Percentiles rank a stretch among this genome's conserved stretches.
phyloP scores from a whole-genome alignment of 2,113 vertebrate genomes.

The Salvelinus alpinus region DNA sequence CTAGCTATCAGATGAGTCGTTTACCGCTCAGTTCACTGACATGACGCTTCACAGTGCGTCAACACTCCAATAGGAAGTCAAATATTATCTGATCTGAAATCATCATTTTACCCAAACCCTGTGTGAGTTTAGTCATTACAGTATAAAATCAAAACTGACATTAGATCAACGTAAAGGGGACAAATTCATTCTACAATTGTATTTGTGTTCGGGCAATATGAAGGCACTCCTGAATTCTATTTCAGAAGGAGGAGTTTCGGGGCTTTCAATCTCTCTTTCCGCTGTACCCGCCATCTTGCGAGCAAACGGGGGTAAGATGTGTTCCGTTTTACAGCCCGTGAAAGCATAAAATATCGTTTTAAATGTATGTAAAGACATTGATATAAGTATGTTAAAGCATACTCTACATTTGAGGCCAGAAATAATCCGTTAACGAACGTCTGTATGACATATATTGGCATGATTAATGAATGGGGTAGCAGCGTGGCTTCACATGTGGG shows the following conservation, averaged over 20 bases:
- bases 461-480: constrained; percentile 14
- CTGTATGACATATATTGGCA: fast-evolving
- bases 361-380: fast-evolving
- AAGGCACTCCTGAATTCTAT: constrained; percentile 45
- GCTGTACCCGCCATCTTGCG: constrained; percentile 87
- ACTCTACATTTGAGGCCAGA: fast-evolving
- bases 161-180: neutral
- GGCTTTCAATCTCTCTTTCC: constrained; percentile 71
- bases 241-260: constrained; percentile 63
- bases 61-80: no score
- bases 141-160: neutral
- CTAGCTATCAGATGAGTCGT: no score
- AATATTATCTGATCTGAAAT: neutral
- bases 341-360: constrained; percentile 13
- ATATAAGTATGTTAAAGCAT: neutral
- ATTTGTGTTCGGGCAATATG: constrained; percentile 69
- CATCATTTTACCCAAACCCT: no score
- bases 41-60: no score
- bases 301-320: constrained; percentile 67
- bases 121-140: no score
- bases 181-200: no score
- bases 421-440: fast-evolving
- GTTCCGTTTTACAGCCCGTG: constrained; percentile 49
- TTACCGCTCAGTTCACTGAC: no score
- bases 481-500: constrained; percentile 74